Base-by-base conservation (phyloP, 2,113 vertebrate genomes). In the Mystacornis crossleyi region DNA sequence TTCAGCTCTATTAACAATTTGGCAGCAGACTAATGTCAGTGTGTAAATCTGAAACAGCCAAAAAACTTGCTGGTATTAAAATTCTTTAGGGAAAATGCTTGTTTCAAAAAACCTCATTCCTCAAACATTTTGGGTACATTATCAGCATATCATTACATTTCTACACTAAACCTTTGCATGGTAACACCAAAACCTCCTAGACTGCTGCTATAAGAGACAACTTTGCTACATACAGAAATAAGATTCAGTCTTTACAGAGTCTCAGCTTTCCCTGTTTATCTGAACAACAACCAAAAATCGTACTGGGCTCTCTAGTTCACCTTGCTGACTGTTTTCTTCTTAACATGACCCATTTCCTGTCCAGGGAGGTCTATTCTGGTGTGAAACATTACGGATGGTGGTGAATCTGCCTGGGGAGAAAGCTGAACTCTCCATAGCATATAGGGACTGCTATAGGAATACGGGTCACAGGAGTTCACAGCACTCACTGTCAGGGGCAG, bases 401-500 rank as follows among this genome's bases (percentile, higher is more conserved):
- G 38, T 16, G 18, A 43, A 55, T 36, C 26, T 34, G 26, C 53
- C 2, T 23, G 4, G 14, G 18, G 9, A 55, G 16, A 54, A 70
- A 81, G 50, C 31, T 57, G 10, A n/a, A 29, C 36, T 54, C 26
- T 26, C 20, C 19, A 19, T 0, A 48, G 55, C 0, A 33, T 0
- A 9, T 1, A 53, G 73, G 69, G 62, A 75, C 34, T 62, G 10
- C 53, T 5, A 0, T 0, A 45, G 61, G 38, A 45, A 2, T 12
- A 4, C 5, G 31, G 25, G 6, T 25, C 10, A 0, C 33, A 61
- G 87, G 61, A 60, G 40, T 1, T 18, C 2, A 2, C 14, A 50
- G 29, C n/a, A 98, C 99, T 97, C 86, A 99, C 99, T 99, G 98
- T 99, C 99, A 15, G 99, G 99, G 25, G 99, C 99, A 1, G 99